These are phyloP conservation scores for Amiota communis DNA, from an alignment of 2,888 invertebrate species.

Conservation along the genomic window DNA sequence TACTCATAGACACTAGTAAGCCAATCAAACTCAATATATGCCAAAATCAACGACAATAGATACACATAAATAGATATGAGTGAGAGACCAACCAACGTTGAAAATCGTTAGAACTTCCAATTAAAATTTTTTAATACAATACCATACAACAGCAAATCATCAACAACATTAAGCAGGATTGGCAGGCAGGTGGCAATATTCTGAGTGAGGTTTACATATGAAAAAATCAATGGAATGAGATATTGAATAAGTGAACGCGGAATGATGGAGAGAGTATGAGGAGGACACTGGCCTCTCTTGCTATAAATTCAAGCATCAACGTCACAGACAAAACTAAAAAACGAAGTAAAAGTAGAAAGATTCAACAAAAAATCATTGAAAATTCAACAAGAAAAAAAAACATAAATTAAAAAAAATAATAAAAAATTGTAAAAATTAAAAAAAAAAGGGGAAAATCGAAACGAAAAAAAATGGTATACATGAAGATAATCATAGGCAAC, in stretches of 20 bases:
- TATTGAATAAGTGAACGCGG: no score
- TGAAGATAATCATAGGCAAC: conserved; percentile 21
- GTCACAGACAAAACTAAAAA: conserved; percentile 39
- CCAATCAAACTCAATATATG: conserved; percentile 16
- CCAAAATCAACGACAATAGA: conserved; percentile 7
- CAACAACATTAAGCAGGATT: no score
- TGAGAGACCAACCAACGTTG: background rate
- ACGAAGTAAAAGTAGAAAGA: conserved; percentile 19
- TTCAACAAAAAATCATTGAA: conserved; percentile 13
- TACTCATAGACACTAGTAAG: background rate
- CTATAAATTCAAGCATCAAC: conserved; percentile 47
- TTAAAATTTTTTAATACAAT: conserved; percentile 30
- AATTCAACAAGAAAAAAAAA: background rate
- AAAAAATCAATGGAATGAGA: no score
- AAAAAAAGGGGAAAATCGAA: conserved; percentile 1
- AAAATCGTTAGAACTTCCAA: conserved; percentile 30
- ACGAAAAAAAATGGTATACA: conserved; percentile 21
- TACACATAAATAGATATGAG: background rate
- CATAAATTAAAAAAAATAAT: background rate
- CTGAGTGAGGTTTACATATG: no score
- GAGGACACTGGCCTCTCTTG: background rate
- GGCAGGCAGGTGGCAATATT: no score
- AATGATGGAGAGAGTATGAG: no score
- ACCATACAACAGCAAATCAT: background rate
- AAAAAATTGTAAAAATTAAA: conserved; percentile 6